Conservation (phyloP, 2,888 invertebrate genomes). For the Ceraclea dissimilis region DNA sequence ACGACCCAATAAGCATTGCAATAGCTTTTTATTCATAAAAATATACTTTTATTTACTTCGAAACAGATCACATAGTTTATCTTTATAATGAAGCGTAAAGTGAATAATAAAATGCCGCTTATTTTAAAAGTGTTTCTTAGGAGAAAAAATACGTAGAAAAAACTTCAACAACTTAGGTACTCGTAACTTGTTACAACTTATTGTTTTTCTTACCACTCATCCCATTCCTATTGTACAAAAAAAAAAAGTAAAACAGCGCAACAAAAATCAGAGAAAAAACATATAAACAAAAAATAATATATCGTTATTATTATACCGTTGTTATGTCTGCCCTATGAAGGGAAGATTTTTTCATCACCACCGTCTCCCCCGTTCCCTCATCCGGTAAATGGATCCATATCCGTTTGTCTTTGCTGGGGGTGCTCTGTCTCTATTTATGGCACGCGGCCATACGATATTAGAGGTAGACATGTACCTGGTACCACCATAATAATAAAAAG, state of each 20-base stretch:
- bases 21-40: too few species aligned
- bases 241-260: background rate
- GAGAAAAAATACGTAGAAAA: too few species aligned
- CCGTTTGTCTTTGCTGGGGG: constrained; percentile 5
- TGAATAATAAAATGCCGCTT: too few species aligned
- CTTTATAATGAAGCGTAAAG: too few species aligned
- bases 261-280: background rate
- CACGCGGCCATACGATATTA: background rate
- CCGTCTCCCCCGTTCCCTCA: background rate
- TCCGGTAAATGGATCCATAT: constrained; percentile 4
- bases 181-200: too few species aligned
- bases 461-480: background rate
- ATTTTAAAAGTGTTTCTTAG: too few species aligned
- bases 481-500: background rate
- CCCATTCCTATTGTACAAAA: background rate
- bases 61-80: too few species aligned
- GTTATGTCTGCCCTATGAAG: constrained; percentile 3
- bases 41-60: too few species aligned
- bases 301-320: background rate
- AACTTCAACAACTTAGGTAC: too few species aligned
- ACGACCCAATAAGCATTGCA: too few species aligned
- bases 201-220: too few species aligned
- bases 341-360: constrained; percentile 1
- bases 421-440: background rate
- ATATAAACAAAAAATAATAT: background rate